Base-by-base conservation (phyloP, 30 jellyfish, hydroid and myxozoan species). In the Euphysa ruthae region DNA sequence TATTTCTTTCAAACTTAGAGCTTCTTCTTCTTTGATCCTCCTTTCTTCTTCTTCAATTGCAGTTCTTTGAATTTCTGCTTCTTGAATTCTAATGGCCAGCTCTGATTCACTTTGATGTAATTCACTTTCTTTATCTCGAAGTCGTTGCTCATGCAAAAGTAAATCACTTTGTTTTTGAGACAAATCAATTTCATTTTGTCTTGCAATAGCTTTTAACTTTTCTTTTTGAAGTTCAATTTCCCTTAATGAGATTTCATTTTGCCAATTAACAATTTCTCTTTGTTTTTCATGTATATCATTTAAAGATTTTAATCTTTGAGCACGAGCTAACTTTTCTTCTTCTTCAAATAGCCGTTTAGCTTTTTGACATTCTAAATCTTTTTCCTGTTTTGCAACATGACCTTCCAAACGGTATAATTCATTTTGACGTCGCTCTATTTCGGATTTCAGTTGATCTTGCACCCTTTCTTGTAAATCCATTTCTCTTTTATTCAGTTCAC, bases 361-460 rank as follows among this genome's bases (percentile, higher is more conserved):
- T 21, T 68, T 73, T 27, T 68, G 35, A 20, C 49, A 30, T 30
- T 12, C 30, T 6, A 68, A 30, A 35, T 68, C 32, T 0, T 12
- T 16, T 54, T 68, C 80, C 25, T 68, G 46, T n/a, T 38, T 29
- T 43, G 44, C 32, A 12, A 68, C 15, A 51, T 44, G 73, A 7
- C 14, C 74, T 10, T 68, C 80, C 6, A 68, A 30, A 7, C 46
- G 74, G 19, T 49, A 21, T 19, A 68, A 54, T 15, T 68, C 74
- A 15, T 68, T 68, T 49, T 68, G 73, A 30, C 80, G 74, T 21
- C 80, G 23, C 12, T 35, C 73, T 29, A 68, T 68, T 49, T 68
- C 80, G 16, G 25, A 57, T n/a, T 30, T 30, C 25, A 68, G 38
- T 21, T 68, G 80, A 0, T 43, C 49, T 50, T 68, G 69, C 34